A percentile compares a stretch with the other conserved stretches of the same genome.
Evolutionary conservation across 1,140 invertebrate species (phyloP).

Genomic region (Macrocentrus cingulum): DNA sequence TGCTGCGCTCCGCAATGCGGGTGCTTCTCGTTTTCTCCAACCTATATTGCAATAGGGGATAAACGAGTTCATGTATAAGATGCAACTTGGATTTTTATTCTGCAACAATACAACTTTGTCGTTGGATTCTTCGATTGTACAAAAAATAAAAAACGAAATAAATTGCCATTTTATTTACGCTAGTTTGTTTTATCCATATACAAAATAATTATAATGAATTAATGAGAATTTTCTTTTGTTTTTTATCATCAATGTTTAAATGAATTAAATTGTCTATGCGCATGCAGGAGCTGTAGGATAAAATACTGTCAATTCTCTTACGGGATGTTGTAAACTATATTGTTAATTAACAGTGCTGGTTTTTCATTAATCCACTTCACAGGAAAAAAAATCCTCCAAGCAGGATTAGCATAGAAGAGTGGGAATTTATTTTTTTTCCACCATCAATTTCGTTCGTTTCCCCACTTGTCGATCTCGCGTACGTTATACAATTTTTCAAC

Average conservation of each 20-base stretch:
- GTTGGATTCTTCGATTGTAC: no score
- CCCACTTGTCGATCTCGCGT: not conserved
- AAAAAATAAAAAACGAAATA: no score
- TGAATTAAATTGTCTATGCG: no score
- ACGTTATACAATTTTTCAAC: conserved; percentile 5
- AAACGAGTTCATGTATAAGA: not conserved
- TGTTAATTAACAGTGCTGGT: not conserved
- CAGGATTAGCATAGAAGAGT: not conserved
- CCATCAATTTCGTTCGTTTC: not conserved
- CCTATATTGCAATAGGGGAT: not conserved
- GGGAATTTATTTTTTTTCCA: conserved; percentile 13
- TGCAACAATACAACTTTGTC: no score
- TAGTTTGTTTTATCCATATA: no score
- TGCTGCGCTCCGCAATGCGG: conserved; percentile 34
- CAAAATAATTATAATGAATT: no score
- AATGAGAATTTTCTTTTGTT: no score
- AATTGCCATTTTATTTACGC: no score
- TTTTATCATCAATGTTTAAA: no score
- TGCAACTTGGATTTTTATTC: not conserved
- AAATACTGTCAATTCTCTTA: not conserved
- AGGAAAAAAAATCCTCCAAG: not conserved
- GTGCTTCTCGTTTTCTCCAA: conserved; percentile 22
- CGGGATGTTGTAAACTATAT: not conserved
- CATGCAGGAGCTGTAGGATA: no score
- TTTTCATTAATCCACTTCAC: not conserved